Base-by-base conservation (phyloP, 1,140 invertebrate species). In the Drosophila kepulauana region DNA sequence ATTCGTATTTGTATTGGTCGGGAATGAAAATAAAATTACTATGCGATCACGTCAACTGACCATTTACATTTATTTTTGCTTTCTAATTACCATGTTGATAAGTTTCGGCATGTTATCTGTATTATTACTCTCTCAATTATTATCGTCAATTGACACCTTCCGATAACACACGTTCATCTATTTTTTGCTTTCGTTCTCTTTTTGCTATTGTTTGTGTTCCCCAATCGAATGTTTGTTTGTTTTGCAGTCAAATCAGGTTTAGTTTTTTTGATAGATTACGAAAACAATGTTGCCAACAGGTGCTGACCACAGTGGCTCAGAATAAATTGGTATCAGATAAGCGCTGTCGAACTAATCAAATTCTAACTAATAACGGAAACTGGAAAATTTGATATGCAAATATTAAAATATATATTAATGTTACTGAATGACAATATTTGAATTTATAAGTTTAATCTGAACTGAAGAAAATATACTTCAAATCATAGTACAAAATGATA, bases 141-240 rank as follows among this genome's bases (percentile, higher is more conserved):
- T 65, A 56, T 56, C 43, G 71, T 61, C 82, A 86, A 88, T 86
- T 86, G 41, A 54, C 84, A 82, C 84, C 79, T 79, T 58, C 13
- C 48, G 82, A 88, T 87, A 88, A 84, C 57, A n/a, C 69, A 67
- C 38, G 63, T 63, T 76, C 71, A 49, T 52, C 65, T 46, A 38
- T 51, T 54, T 69, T 62, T 49, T 20, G 8, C 43, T 68, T 52
- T 78, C 65, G 45, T 59, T 77, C 7, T 41, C 35, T 51, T 58
- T 63, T 54, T 65, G 66, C 61, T 30, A n/a, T 57, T 75, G 43
- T 81, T 85, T 85, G 65, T 64, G 25, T 76, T 46, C 51, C 43
- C 43, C 16, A 51, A 38, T 16, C 8, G 46, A 59, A 62, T 25
- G 20, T 62, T 38, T 62, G 71, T 78, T 82, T 78, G 68, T 41